Percentiles rank a stretch among this genome's conserved stretches.
Evolutionary conservation across 2,888 invertebrate species (phyloP).

Genomic region (Erebia ligea): DNA sequence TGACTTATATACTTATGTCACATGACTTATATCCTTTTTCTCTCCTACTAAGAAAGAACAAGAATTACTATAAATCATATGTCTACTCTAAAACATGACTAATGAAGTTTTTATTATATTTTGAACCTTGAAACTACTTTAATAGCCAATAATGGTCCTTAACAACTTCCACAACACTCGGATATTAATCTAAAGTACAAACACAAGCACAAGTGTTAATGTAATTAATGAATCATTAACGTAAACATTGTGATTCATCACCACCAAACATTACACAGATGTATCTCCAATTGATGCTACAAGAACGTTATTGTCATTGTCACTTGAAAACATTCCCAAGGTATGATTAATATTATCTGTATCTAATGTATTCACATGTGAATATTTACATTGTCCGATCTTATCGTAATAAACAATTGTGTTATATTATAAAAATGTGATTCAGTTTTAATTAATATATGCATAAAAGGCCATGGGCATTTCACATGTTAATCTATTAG

Average conservation of each 20-base stretch:
- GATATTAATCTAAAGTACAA: conserved; percentile 38
- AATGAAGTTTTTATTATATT: conserved; percentile 12
- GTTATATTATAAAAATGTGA: not conserved
- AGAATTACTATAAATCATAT: not conserved
- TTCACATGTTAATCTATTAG: not conserved
- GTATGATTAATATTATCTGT: conserved; percentile 42
- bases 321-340: conserved; percentile 46
- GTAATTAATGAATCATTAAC: conserved; percentile 48
- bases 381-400: conserved; percentile 15
- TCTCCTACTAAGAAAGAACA: not conserved
- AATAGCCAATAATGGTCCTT: not conserved
- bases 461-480: not conserved
- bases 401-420: not conserved
- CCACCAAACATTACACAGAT: conserved; percentile 45
- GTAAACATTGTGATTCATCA: conserved; percentile 47
- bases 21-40: not conserved
- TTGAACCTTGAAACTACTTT: conserved; percentile 30
- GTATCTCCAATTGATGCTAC: conserved; percentile 43
- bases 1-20: too few species aligned
- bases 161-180: conserved; percentile 5
- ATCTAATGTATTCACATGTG: conserved; percentile 22
- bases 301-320: conserved; percentile 37
- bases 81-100: not conserved
- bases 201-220: conserved; percentile 37
- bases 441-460: not conserved